Conservation (phyloP, 2,797 vertebrate genomes). For the Ataeniobius toweri region DNA sequence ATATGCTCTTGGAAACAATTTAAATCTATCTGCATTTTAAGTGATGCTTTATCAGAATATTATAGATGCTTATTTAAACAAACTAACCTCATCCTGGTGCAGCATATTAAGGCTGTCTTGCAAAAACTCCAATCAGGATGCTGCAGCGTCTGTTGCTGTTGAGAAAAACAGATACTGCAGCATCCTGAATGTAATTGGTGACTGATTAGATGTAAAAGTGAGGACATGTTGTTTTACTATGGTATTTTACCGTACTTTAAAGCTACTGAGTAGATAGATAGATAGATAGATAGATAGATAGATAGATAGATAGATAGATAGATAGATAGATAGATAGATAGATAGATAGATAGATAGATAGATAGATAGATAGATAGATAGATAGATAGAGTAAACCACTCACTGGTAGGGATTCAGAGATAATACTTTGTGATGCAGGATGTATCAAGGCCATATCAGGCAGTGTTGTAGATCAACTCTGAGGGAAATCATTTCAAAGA, state of each 20-base stretch:
- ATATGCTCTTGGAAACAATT: background rate
- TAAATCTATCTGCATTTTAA: background rate
- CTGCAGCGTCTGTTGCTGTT: background rate
- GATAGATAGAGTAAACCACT: conserved; percentile 66
- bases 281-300: no score
- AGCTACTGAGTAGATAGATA: background rate
- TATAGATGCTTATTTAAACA: background rate
- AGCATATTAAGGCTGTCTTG: background rate
- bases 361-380: no score
- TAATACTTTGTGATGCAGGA: conserved; percentile 86
- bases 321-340: no score
- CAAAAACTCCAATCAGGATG: background rate
- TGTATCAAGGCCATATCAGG: conserved; percentile 85
- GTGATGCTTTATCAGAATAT: background rate
- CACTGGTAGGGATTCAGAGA: conserved; percentile 83
- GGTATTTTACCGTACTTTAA: background rate
- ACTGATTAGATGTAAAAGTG: background rate
- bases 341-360: no score
- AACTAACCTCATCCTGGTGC: no score
- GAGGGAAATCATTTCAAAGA: conserved; percentile 85
- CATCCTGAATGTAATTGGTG: background rate
- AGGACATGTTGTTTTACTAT: background rate
- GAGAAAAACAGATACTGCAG: background rate
- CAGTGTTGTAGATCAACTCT: conserved; percentile 81
- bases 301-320: no score